Evolutionary conservation across 2,113 vertebrate genomes (phyloP), one percentile per base, ranked within the genome.

Genomic region (Terrapene triunguis): DNA sequence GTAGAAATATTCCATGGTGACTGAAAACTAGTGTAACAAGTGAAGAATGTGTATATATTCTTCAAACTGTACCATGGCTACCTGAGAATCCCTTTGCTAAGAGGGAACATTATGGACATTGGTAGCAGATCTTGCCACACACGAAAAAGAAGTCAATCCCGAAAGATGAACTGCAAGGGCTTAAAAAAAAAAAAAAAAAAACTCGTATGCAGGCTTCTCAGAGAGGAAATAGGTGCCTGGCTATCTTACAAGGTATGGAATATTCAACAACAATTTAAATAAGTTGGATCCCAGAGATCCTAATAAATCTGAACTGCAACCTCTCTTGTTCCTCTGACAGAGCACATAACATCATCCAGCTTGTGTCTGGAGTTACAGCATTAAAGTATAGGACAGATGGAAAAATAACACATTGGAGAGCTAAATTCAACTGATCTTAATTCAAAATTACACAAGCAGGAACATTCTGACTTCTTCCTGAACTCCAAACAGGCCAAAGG

Each of bases 361-460:
- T 54, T 91, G 24, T 86, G 76, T 82, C 89, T 38, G 57, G 22
- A 89, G 10, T 94, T 94, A 90, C 88, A 87, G n/a, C 91, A 78
- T 29, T 47, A 27, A 27, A 78, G 42, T 78, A 29, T 25, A 47
- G 6, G 87, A 69, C 47, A 82, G 38, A 92, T 85, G 47, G 89
- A 93, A 96, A 95, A 94, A 87, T 5, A 85, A 82, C 78, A 72
- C 55, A 88, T 88, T 89, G 0, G 3, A 92, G 78, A 93, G 85
- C 47, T 57, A 50, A 48, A 62, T 85, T 92, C 54, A 92, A 44
- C 48, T 82, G 84, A 92, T 90, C 51, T 94, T 72, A 94, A 90
- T 57, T 92, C 88, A 90, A 92, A 93, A 90, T 92, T 55, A 95
- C 78, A 93, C 82, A 80, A 95, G 47, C 42, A 90, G 85, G 84